Evolutionary conservation across 2,888 invertebrate species (phyloP).

Genomic region (Leuctra nigra): DNA sequence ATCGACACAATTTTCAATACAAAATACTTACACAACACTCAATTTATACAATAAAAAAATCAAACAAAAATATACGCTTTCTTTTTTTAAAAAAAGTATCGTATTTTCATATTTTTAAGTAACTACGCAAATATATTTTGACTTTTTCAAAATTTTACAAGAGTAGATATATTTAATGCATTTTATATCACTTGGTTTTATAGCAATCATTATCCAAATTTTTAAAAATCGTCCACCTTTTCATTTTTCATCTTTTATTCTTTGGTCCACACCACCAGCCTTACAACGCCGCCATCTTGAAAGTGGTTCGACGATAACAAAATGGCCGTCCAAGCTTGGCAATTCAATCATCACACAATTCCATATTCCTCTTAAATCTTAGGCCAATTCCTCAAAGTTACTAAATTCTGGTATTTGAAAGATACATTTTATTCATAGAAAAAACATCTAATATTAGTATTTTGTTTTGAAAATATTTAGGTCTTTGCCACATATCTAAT

Average conservation of each 20-base stretch:
- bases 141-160: no score
- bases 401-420: not conserved
- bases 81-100: not conserved
- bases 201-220: no score
- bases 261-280: slow-evolving; percentile 23
- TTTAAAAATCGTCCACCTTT: no score
- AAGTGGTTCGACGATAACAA: slow-evolving; percentile 6
- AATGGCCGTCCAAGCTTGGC: not conserved
- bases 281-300: slow-evolving; percentile 6
- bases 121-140: not conserved
- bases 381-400: not conserved
- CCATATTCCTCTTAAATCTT: not conserved
- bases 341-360: not conserved
- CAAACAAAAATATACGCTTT: no score
- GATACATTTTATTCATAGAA: not conserved
- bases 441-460: no score
- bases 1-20: not conserved
- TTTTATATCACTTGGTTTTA: no score
- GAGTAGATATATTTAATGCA: no score
- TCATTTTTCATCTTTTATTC: not conserved
- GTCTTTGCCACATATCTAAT: not conserved
- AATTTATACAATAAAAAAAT: not conserved
- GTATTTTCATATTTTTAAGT: not conserved
- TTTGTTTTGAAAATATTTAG: not conserved
- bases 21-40: not conserved